Evolutionary conservation across 2,888 invertebrate species (phyloP).

Genomic region (Macaria liturata): DNA sequence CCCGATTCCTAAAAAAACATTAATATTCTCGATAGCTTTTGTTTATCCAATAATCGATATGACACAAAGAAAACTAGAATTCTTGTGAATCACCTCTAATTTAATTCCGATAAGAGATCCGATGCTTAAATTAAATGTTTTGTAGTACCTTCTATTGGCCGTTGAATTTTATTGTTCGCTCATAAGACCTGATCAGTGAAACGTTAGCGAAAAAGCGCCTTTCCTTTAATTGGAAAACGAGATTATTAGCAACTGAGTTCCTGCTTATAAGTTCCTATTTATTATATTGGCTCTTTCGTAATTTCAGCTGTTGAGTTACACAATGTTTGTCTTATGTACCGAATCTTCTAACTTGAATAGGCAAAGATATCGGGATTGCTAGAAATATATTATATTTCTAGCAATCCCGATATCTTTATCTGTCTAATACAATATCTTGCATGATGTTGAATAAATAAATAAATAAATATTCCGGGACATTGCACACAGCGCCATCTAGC

Average conservation of each 20-base stretch:
- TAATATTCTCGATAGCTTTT: background rate
- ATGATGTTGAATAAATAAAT: too few relatives aligned
- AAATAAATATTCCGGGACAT: too few relatives aligned
- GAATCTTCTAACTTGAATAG: too few relatives aligned
- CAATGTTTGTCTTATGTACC: too few relatives aligned
- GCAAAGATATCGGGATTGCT: too few relatives aligned
- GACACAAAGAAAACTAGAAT: constrained; percentile 38
- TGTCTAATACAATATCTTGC: too few relatives aligned
- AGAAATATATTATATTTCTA: too few relatives aligned
- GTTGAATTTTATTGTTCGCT: constrained; percentile 48
- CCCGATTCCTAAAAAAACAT: too few relatives aligned
- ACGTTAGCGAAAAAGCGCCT: constrained; percentile 51
- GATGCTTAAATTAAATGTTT: constrained; percentile 18
- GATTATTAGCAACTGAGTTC: constrained; percentile 40
- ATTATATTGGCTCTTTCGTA: background rate
- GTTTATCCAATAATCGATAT: constrained; percentile 28
- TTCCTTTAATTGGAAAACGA: constrained; percentile 56
- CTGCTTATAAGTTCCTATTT: constrained; percentile 17
- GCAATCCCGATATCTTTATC: too few relatives aligned
- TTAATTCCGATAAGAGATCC: constrained; percentile 57
- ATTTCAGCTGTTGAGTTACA: too few relatives aligned
- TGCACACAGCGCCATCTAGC: too few relatives aligned
- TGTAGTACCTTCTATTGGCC: constrained; percentile 20
- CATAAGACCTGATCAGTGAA: constrained; percentile 54
- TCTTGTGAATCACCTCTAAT: constrained; percentile 53